phyloP scores from a whole-genome alignment of 92 coral and sea anemone genomes.

The Palythoa grandiflora region DNA sequence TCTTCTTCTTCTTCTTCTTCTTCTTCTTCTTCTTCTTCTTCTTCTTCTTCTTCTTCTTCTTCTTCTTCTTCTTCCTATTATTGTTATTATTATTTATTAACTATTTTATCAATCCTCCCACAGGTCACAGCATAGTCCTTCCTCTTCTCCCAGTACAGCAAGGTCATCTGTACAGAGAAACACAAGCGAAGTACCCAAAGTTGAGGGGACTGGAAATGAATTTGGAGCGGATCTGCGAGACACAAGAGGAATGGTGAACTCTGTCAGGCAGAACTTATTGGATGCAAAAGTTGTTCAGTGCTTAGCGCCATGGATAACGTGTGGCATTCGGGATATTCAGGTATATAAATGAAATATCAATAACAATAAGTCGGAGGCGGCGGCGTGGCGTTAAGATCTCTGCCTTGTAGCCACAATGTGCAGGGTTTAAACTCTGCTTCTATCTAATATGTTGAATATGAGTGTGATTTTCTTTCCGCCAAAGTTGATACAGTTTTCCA shows the following conservation, averaged over 20 bases:
- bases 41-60: no score
- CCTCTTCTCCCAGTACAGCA: slow-evolving; percentile 35
- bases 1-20: no score
- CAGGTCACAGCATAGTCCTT: neutral
- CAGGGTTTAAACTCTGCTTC: no score
- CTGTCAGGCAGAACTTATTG: slow-evolving; percentile 73
- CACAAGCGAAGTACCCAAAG: slow-evolving; percentile 1
- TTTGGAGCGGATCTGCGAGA: slow-evolving; percentile 48
- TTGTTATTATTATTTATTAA: neutral
- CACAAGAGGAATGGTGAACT: slow-evolving; percentile 60
- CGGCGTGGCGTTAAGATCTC: neutral
- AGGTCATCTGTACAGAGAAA: neutral
- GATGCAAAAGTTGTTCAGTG: slow-evolving; percentile 65
- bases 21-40: no score
- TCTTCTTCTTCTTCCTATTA: no score
- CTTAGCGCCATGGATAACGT: slow-evolving; percentile 87
- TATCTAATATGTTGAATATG: no score
- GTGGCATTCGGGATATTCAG: slow-evolving; percentile 85
- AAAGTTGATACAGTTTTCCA: no score
- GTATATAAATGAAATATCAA: slow-evolving; percentile 15
- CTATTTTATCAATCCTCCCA: neutral
- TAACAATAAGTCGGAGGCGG: no score
- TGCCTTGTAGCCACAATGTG: neutral
- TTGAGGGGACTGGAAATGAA: slow-evolving; percentile 1
- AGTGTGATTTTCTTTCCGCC: no score